Percentiles rank a stretch among this genome's conserved stretches.
These are phyloP conservation scores for Probosciger aterrimus DNA, from an alignment of 2,113 vertebrate species.

Conservation along the genomic window DNA sequence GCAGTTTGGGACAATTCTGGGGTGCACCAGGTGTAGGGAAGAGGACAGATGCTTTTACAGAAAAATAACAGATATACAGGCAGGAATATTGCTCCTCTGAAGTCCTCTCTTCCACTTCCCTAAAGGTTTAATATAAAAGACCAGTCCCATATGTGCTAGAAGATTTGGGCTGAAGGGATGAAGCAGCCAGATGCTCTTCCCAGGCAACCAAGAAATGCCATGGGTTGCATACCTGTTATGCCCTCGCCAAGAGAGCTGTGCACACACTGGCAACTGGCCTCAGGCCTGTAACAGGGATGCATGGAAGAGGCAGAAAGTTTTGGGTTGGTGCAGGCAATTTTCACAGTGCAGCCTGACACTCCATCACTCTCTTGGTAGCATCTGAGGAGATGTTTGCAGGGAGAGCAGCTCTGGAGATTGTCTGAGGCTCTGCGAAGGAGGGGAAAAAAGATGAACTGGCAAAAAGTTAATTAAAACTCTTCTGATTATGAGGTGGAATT, in stretches of 20 bases:
- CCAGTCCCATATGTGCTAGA: neutral
- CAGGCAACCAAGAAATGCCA: neutral
- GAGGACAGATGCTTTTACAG: neutral
- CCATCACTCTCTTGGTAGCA: neutral
- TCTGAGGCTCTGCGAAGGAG: neutral
- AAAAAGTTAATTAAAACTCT: constrained; percentile 77
- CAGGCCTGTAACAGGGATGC: neutral
- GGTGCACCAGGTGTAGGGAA: neutral
- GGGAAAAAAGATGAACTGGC: constrained; percentile 60
- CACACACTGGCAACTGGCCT: neutral
- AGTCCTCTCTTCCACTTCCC: neutral
- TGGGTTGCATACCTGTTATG: neutral
- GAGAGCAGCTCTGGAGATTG: constrained; percentile 51
- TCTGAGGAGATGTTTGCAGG: neutral
- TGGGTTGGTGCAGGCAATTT: neutral
- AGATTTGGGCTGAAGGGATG: neutral
- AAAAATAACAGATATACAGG: neutral
- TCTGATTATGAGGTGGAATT: constrained; percentile 71
- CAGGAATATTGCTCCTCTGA: neutral
- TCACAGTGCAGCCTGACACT: neutral
- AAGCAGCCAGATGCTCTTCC: neutral
- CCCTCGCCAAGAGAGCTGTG: neutral
- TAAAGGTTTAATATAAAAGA: neutral
- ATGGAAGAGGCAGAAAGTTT: neutral
- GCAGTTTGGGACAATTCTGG: neutral